Conservation (phyloP, 1,140 invertebrate genomes). For the Diorhabda sublineata region DNA sequence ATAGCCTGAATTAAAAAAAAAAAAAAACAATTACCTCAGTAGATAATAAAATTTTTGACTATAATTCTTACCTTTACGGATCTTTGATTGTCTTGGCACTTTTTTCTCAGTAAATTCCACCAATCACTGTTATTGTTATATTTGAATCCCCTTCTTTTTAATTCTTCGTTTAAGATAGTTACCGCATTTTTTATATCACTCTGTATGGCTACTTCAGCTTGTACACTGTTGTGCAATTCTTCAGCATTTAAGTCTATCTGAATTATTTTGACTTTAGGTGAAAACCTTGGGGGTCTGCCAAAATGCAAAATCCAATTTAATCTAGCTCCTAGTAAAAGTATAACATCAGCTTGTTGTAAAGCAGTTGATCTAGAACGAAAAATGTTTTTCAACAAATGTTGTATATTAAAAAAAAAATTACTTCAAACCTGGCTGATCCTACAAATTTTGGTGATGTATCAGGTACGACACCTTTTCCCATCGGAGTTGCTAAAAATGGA, state of each 20-base stretch:
- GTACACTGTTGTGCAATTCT: constrained; percentile 87
- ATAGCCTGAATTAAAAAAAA: constrained; percentile 44
- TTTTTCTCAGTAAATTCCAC: constrained; percentile 57
- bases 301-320: constrained; percentile 98
- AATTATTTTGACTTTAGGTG: constrained; percentile 80
- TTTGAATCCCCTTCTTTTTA: constrained; percentile 52
- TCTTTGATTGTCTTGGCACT: constrained; percentile 58
- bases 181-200: constrained; percentile 41
- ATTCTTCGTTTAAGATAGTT: constrained; percentile 45
- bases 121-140: constrained; percentile 51
- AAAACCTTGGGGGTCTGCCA: constrained; percentile 81
- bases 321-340: constrained; percentile 84
- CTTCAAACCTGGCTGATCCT: constrained; percentile 59
- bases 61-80: constrained; percentile 51
- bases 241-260: constrained; percentile 89
- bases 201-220: constrained; percentile 42
- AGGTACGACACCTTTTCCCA: constrained; percentile 93
- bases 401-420: too few relatives aligned
- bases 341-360: constrained; percentile 81
- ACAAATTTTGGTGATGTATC: constrained; percentile 77
- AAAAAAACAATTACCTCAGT: background rate
- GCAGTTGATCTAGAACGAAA: constrained; percentile 63
- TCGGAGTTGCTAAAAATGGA: constrained; percentile 91
- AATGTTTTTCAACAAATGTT: background rate
- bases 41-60: too few relatives aligned